phyloP scores from a whole-genome alignment of 92 coral and sea anemone species.

The Ricordea florida region DNA sequence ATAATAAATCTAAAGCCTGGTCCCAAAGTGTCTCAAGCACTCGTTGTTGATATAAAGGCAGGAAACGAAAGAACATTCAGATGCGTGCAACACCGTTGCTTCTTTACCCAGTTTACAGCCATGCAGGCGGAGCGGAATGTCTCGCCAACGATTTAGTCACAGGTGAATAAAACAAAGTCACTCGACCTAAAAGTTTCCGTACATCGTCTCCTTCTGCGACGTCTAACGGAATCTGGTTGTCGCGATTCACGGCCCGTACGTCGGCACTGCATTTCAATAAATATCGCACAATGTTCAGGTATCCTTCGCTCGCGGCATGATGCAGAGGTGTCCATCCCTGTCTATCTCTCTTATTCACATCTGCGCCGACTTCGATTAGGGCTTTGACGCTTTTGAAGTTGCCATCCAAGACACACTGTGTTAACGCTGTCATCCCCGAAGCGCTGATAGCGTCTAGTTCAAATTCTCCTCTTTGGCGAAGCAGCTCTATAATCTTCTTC shows the following conservation, averaged over 20 bases:
- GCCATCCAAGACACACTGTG: constrained; percentile 92
- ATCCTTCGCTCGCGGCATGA: constrained; percentile 94
- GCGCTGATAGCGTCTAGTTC: constrained; percentile 88
- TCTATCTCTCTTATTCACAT: constrained; percentile 79
- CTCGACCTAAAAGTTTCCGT: constrained; percentile 67
- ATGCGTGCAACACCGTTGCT: too few relatives aligned
- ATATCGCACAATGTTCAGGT: constrained; percentile 80
- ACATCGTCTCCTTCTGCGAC: constrained; percentile 87
- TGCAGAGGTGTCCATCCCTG: constrained; percentile 87
- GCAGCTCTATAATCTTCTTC: constrained; percentile 54
- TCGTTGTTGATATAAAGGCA: too few relatives aligned
- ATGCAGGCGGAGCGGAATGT: constrained; percentile 51
- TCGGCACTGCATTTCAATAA: constrained; percentile 73
- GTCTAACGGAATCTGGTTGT: constrained; percentile 80
- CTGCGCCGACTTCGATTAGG: constrained; percentile 80
- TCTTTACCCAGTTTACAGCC: constrained; percentile 33
- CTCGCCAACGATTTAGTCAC: constrained; percentile 12
- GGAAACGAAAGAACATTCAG: too few relatives aligned
- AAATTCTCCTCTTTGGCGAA: constrained; percentile 42
- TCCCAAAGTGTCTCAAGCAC: too few relatives aligned
- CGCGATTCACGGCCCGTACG: constrained; percentile 66
- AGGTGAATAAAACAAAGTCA: constrained; percentile 57
- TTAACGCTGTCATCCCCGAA: constrained; percentile 92
- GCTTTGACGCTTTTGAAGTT: constrained; percentile 80
- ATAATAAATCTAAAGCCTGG: too few relatives aligned